phyloP scores from a whole-genome alignment of 2,888 invertebrate genomes.

The Horisme vitalbata region DNA sequence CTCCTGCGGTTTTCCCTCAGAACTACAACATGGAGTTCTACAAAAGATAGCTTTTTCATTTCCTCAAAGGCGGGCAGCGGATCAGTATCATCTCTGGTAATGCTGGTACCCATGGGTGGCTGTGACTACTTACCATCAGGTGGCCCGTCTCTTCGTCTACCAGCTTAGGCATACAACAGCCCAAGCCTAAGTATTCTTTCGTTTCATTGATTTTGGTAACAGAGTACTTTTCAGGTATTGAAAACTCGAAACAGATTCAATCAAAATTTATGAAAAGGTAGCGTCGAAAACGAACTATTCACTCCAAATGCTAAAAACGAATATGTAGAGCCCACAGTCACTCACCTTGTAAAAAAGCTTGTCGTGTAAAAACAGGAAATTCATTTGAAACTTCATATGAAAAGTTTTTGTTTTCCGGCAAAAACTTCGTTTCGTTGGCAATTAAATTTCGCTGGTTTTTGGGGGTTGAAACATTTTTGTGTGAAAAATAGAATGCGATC shows the following conservation, averaged over 20 bases:
- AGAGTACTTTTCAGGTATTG: too few species aligned
- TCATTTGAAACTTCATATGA: slow-evolving; percentile 9
- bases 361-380: slow-evolving; percentile 8
- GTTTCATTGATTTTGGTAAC: too few species aligned
- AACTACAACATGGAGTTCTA: too few species aligned
- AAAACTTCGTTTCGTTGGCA: slow-evolving; percentile 13
- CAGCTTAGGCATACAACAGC: too few species aligned
- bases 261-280: not conserved
- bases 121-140: too few species aligned
- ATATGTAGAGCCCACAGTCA: not conserved
- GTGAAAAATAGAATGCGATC: slow-evolving; percentile 29
- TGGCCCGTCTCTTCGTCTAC: too few species aligned
- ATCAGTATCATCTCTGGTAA: too few species aligned
- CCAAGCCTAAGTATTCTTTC: too few species aligned
- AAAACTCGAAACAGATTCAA: not conserved
- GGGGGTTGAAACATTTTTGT: slow-evolving; percentile 10
- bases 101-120: too few species aligned
- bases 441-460: slow-evolving; percentile 20
- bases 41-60: too few species aligned
- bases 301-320: not conserved
- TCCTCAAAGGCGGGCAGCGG: too few species aligned
- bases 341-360: slow-evolving; percentile 7
- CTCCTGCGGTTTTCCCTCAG: too few species aligned
- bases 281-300: not conserved
- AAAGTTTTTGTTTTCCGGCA: slow-evolving; percentile 20